phyloP scores from a whole-genome alignment of 2,888 invertebrate species.

The Amphipyra berbera region DNA sequence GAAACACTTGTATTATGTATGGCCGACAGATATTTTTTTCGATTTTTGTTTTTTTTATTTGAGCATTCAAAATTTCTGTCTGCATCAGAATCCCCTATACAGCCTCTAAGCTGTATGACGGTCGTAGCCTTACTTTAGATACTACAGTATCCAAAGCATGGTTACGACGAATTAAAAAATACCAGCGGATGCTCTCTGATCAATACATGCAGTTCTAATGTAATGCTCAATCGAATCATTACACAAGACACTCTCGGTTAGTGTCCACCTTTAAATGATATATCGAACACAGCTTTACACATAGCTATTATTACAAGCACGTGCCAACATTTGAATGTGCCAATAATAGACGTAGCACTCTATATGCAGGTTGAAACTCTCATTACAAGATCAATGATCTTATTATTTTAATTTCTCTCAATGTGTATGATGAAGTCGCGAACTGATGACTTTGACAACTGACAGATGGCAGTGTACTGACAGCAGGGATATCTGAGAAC shows the following conservation, averaged over 20 bases:
- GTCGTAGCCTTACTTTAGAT: too few relatives aligned
- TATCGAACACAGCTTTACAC: slow-evolving; percentile 30
- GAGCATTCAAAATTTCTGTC: too few relatives aligned
- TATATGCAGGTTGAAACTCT: slow-evolving; percentile 42
- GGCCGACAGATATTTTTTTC: too few relatives aligned
- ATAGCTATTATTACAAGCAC: slow-evolving; percentile 53
- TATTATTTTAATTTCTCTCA: slow-evolving; percentile 35
- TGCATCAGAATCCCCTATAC: too few relatives aligned
- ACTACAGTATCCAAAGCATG: too few relatives aligned
- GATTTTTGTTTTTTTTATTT: too few relatives aligned
- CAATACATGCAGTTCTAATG: too few relatives aligned
- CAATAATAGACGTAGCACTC: slow-evolving; percentile 41
- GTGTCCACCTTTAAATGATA: slow-evolving; percentile 52
- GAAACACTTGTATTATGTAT: too few relatives aligned
- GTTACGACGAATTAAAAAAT: too few relatives aligned
- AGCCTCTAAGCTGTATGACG: too few relatives aligned
- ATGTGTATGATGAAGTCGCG: slow-evolving; percentile 13
- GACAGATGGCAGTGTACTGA: slow-evolving; percentile 8
- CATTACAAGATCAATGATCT: slow-evolving; percentile 62
- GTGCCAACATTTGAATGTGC: slow-evolving; percentile 57
- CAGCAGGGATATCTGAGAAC: too few relatives aligned
- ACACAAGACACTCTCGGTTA: slow-evolving; percentile 31
- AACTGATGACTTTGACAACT: slow-evolving; percentile 2
- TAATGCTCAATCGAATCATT: slow-evolving; percentile 2
- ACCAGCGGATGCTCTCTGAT: too few relatives aligned